Percentiles rank a stretch among this genome's conserved stretches.
These are phyloP conservation scores for Stenopsyche tienmushanensis DNA, from an alignment of 1,140 invertebrate species.

Conservation along the genomic window DNA sequence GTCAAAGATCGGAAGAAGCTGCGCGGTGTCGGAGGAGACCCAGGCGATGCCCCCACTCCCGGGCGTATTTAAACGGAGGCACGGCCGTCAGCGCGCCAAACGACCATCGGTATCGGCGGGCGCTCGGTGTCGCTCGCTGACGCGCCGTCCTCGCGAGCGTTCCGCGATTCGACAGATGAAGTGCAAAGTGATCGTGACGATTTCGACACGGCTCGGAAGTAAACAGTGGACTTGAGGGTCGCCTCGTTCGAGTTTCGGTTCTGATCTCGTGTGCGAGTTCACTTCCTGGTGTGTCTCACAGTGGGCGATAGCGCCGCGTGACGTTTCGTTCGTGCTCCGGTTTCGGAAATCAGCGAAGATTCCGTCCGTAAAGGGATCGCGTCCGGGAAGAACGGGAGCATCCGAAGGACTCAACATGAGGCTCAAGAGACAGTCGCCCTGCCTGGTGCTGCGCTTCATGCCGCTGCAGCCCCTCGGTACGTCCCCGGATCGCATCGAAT, in stretches of 20 bases:
- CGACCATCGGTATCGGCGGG: not conserved
- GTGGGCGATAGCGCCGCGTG: not conserved
- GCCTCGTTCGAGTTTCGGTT: no score
- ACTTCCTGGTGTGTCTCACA: not conserved
- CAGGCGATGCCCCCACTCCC: not conserved
- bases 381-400: slow-evolving; percentile 27
- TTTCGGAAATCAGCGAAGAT: slow-evolving; percentile 22
- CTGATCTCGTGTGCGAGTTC: no score
- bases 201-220: no score
- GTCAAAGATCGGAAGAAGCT: not conserved
- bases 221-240: no score
- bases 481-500: no score
- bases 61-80: not conserved
- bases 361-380: slow-evolving; percentile 40
- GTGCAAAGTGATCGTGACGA: no score
- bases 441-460: slow-evolving; percentile 61
- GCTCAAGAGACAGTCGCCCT: slow-evolving; percentile 65
- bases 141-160: no score
- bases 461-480: slow-evolving; percentile 59
- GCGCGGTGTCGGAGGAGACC: not conserved
- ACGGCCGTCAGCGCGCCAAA: not conserved
- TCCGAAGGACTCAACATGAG: slow-evolving; percentile 55
- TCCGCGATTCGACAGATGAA: no score
- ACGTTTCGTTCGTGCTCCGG: not conserved
- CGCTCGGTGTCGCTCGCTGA: not conserved